These are phyloP conservation scores for Hermatobates lingyangjiaoensis DNA, from an alignment of 1,140 invertebrate species.

Conservation along the genomic window DNA sequence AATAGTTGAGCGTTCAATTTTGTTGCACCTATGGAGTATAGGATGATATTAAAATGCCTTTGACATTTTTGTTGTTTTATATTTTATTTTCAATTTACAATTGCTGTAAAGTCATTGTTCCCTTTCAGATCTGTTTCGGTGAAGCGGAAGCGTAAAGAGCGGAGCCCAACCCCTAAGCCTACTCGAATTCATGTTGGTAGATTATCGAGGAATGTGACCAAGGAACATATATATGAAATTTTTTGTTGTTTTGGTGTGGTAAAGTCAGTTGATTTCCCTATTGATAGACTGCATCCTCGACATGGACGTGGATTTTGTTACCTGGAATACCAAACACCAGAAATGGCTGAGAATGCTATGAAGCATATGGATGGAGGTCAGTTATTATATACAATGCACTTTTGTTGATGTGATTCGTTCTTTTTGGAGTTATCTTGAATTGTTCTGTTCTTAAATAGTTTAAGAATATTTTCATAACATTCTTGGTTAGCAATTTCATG, in stretches of 20 bases:
- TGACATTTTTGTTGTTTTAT: neutral
- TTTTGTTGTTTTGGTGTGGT: constrained; percentile 83
- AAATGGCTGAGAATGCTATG: constrained; percentile 95
- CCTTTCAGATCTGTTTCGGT: constrained; percentile 29
- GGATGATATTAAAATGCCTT: constrained; percentile 1
- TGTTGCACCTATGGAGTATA: neutral
- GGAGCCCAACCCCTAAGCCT: constrained; percentile 66
- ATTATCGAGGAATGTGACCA: constrained; percentile 77
- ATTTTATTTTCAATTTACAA: neutral
- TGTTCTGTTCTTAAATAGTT: too few relatives aligned
- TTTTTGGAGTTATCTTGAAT: too few relatives aligned
- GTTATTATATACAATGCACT: neutral
- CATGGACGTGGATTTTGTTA: constrained; percentile 81
- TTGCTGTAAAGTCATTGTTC: constrained; percentile 7
- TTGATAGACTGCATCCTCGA: constrained; percentile 68
- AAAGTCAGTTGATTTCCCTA: constrained; percentile 74
- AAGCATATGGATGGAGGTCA: constrained; percentile 97
- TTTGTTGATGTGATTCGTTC: neutral
- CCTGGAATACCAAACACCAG: constrained; percentile 80
- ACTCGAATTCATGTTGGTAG: constrained; percentile 84
- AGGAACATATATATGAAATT: constrained; percentile 87
- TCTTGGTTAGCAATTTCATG: too few relatives aligned
- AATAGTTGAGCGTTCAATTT: neutral
- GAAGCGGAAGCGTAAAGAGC: constrained; percentile 42
- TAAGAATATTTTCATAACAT: too few relatives aligned